Evolutionary conservation across 2,888 invertebrate species (phyloP), one percentile per base, ranked within the genome.

Genomic region (Lasioglossum marginatum): DNA sequence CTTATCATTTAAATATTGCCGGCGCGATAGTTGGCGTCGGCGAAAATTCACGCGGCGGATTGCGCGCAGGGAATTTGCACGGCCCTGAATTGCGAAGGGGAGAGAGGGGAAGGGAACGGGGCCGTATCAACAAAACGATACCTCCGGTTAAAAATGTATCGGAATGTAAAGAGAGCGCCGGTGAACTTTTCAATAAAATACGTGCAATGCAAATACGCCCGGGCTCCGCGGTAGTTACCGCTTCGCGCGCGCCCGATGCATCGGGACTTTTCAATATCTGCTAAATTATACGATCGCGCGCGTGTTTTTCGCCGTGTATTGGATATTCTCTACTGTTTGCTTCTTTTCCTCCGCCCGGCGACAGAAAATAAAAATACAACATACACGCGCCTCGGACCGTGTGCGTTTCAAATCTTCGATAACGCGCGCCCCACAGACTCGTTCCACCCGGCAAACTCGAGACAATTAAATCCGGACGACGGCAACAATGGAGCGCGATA

Each of bases 1-100:
- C 90, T 87, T 90, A 89, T 90, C 90, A 77, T 85, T 90, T 90
- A 90, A 90, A 90, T 90, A 90, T 90, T 88, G 74, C 87, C 68
- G 12, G 19, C 60, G 83, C 89, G 86, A 90, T 90, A 90, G 83
- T 77, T 77, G 71, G 70, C 23, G 76, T 79, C 88, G 87, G 78
- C 79, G 86, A 83, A 88, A 83, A 60, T 31, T 75, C 79, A 43
- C 12, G 43, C 43, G 2, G 43, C 12, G 43, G 43, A 12, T 43
- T 75, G 79, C 70, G 71, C 52, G 73, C 83, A 60, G 78, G 80
- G 52, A 52, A 52, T 52, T 52, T 23, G 52, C 52, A 10, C 52
- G 23, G 52, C 8, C 52, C 23, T 52, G 52, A 52, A 52, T 10
- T n/a, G n/a, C 10, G 10, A 2, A 34, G 66, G 23, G 34, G 8